Percentiles rank a stretch among this genome's conserved stretches.
Evolutionary conservation across 2,113 vertebrate species (phyloP).

Genomic region (Oryzias curvinotus): DNA sequence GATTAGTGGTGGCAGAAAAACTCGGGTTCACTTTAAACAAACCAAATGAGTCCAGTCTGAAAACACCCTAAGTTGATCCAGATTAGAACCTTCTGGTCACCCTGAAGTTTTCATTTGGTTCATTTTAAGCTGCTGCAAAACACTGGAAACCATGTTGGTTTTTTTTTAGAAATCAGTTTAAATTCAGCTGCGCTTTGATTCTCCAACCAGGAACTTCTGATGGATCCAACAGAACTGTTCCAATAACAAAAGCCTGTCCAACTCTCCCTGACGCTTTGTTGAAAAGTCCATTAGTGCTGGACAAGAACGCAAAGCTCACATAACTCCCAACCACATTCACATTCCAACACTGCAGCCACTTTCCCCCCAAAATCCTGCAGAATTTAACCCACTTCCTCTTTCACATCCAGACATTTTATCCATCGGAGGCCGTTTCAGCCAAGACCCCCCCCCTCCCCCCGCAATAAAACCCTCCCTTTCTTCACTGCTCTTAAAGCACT

Average conservation of each 20-base stretch:
- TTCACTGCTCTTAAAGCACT: constrained; percentile 68
- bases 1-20: too few species aligned
- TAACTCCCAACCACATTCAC: constrained; percentile 38
- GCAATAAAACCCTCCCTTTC: constrained; percentile 13
- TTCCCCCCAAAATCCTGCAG: constrained; percentile 47
- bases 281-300: constrained; percentile 44
- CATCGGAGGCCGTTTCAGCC: constrained; percentile 44
- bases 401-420: constrained; percentile 61
- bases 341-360: constrained; percentile 58
- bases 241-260: constrained; percentile 32
- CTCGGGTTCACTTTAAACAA: too few species aligned
- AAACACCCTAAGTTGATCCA: too few species aligned
- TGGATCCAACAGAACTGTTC: constrained; percentile 7
- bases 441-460: constrained; percentile 38
- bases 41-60: too few species aligned
- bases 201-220: constrained; percentile 11
- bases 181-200: constrained; percentile 42
- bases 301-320: constrained; percentile 37
- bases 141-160: constrained; percentile 2
- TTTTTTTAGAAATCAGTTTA: constrained; percentile 43
- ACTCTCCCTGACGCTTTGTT: constrained; percentile 36
- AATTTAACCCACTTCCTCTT: constrained; percentile 68
- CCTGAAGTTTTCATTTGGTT: too few species aligned
- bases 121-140: constrained; percentile 13
- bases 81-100: too few species aligned